Conservation (phyloP, 2,113 vertebrate genomes). For the Hymenochirus boettgeri region DNA sequence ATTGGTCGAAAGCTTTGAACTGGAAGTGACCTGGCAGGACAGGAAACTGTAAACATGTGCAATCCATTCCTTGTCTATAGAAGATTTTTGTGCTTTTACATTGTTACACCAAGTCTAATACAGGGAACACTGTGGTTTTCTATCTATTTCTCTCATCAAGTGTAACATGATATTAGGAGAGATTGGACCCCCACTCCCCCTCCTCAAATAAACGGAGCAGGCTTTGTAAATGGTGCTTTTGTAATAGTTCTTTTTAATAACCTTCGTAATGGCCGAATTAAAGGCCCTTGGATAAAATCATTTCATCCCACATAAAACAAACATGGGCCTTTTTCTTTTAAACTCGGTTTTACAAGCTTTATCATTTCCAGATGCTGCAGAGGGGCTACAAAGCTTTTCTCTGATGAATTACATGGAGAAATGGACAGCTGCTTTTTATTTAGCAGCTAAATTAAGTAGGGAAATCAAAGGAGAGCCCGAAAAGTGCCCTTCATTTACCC, state of each 20-base stretch:
- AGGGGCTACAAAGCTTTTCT: constrained; percentile 58
- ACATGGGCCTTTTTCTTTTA: constrained; percentile 74
- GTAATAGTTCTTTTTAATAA: constrained; percentile 75
- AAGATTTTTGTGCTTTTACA: too few species aligned
- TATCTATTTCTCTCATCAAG: constrained; percentile 59
- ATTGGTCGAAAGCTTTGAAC: neutral
- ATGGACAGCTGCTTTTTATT: constrained; percentile 77
- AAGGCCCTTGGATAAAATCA: constrained; percentile 74
- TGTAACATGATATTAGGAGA: constrained; percentile 54
- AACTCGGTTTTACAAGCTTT: constrained; percentile 76
- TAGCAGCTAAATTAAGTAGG: constrained; percentile 62
- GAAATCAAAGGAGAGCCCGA: constrained; percentile 66
- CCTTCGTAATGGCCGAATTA: constrained; percentile 78
- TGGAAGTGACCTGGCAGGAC: neutral
- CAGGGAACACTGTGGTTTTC: constrained; percentile 47
- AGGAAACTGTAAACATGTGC: too few species aligned
- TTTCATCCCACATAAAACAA: constrained; percentile 87
- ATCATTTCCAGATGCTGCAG: constrained; percentile 89
- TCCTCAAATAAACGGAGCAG: constrained; percentile 48
- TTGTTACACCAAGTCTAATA: neutral
- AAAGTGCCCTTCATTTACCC: constrained; percentile 51
- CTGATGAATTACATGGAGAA: constrained; percentile 60
- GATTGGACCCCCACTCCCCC: too few species aligned
- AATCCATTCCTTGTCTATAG: too few species aligned
- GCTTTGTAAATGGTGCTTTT: constrained; percentile 65